These are phyloP conservation scores for Anoura caudifer DNA, from an alignment of 2,113 vertebrate genomes.

Conservation along the genomic window DNA sequence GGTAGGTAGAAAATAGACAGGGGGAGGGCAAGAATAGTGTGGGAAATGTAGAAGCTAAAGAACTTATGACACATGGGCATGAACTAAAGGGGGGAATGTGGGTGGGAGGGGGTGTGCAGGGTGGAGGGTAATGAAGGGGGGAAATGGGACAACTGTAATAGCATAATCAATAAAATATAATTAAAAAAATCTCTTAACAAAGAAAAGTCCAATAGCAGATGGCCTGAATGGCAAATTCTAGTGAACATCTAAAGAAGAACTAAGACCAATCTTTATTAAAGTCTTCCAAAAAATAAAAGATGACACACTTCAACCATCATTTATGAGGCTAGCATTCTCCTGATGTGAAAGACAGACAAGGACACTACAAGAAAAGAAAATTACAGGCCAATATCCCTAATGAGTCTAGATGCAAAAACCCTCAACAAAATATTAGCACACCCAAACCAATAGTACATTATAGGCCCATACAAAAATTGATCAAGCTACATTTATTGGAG, in stretches of 20 bases:
- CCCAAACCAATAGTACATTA: background rate
- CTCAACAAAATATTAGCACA: background rate
- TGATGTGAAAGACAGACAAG: background rate
- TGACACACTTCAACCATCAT: background rate
- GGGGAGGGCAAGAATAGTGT: too few relatives aligned
- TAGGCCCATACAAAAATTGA: background rate
- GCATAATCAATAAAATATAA: too few relatives aligned
- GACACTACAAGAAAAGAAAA: too few relatives aligned
- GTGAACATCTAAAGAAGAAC: background rate
- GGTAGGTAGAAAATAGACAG: too few relatives aligned
- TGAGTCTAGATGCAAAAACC: background rate
- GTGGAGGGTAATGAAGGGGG: too few relatives aligned
- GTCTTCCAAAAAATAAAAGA: background rate
- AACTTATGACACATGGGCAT: too few relatives aligned
- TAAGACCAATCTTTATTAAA: background rate
- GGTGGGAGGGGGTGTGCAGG: too few relatives aligned
- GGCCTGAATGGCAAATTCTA: too few relatives aligned
- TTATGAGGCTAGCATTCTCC: background rate
- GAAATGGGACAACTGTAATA: too few relatives aligned
- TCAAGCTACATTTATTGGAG: background rate
- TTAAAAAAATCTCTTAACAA: background rate
- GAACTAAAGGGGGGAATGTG: too few relatives aligned
- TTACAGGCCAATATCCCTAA: background rate
- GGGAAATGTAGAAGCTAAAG: too few relatives aligned
- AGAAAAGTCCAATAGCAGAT: background rate